These are phyloP conservation scores for Patella vulgata DNA, from an alignment of 1,140 invertebrate genomes.

Conservation along the genomic window DNA sequence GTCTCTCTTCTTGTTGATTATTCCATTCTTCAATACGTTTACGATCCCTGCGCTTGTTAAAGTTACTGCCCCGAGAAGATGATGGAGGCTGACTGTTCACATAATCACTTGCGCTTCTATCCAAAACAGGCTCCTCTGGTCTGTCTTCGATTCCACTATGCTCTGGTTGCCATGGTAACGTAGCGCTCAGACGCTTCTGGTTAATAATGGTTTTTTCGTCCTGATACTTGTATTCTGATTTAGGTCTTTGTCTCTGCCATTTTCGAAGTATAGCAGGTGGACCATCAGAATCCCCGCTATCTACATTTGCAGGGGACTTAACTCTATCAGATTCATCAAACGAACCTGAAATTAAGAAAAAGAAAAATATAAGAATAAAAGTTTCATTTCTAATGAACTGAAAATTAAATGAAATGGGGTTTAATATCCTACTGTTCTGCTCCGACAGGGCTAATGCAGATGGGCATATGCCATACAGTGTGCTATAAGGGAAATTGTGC, in stretches of 20 bases:
- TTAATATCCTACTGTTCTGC: no score
- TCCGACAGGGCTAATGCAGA: no score
- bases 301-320: conserved; percentile 6
- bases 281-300: conserved; percentile 14
- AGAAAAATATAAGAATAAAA: no score
- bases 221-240: conserved; percentile 34
- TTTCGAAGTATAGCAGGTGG: conserved; percentile 50
- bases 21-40: conserved; percentile 85
- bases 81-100: conserved; percentile 17
- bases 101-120: conserved; percentile 21
- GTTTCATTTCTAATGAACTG: no score
- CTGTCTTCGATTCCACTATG: conserved; percentile 2
- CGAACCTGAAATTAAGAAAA: no score
- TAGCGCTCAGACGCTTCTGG: conserved; percentile 21
- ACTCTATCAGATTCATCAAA: no score
- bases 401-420: no score
- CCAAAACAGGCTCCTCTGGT: conserved; percentile 28
- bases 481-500: no score
- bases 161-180: conserved; percentile 22
- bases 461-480: no score
- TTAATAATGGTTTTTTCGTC: conserved; percentile 5
- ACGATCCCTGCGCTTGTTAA: conserved; percentile 44
- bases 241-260: conserved; percentile 49
- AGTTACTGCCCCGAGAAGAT: conserved; percentile 11
- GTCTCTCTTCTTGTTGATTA: conserved; percentile 36